Conservation (phyloP, 2,888 invertebrate species). For the Sisyra nigra region DNA sequence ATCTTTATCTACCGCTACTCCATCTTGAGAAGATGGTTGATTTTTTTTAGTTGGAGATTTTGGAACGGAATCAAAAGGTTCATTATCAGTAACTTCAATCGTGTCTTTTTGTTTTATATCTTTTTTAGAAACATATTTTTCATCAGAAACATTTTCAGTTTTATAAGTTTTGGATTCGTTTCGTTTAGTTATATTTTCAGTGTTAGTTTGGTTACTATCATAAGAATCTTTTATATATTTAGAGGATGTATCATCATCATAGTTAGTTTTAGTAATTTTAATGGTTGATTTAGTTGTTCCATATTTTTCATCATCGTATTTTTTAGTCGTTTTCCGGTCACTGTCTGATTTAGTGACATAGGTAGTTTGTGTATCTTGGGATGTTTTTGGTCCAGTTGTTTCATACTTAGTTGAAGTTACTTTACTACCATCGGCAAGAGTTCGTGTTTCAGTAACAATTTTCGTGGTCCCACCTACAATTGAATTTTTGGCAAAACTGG, state of each 20-base stretch:
- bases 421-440: conserved; percentile 46
- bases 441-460: conserved; percentile 47
- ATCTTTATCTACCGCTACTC: conserved; percentile 17
- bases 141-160: not conserved
- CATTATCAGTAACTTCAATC: conserved; percentile 4
- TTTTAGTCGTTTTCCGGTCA: not conserved
- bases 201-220: conserved; percentile 1
- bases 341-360: conserved; percentile 5
- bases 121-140: conserved; percentile 3
- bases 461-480: conserved; percentile 42
- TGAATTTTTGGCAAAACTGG: conserved; percentile 20
- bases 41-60: conserved; percentile 11
- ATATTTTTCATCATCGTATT: conserved; percentile 1
- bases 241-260: conserved; percentile 7
- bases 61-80: not conserved
- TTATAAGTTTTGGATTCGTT: conserved; percentile 3
- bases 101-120: conserved; percentile 9
- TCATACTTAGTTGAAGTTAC: conserved; percentile 54
- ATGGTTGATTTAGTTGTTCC: conserved; percentile 2
- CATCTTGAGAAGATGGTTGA: conserved; percentile 14
- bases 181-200: too few relatives aligned
- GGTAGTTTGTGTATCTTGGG: not conserved
- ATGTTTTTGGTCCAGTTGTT: conserved; percentile 20
- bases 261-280: not conserved
- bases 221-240: conserved; percentile 1